A percentile compares a stretch with the other conserved stretches of the same genome.
phyloP scores from a whole-genome alignment of 2,113 vertebrate genomes.

The Oncorhynchus kisutch region DNA sequence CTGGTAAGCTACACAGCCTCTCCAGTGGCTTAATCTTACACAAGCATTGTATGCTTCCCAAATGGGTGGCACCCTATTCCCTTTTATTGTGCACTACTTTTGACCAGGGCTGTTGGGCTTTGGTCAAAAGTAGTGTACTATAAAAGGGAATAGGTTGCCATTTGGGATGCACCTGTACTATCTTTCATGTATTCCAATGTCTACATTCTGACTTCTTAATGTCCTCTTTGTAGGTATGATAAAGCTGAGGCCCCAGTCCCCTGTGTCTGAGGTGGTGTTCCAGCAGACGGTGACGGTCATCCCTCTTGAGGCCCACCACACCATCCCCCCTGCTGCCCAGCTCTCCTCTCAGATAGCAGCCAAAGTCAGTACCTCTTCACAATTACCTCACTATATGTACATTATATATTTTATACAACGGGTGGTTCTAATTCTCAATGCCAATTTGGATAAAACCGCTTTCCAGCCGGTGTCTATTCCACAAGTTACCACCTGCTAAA shows the following conservation, averaged over 20 bases:
- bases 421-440: too few relatives aligned
- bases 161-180: too few relatives aligned
- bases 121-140: too few relatives aligned
- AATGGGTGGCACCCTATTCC: too few relatives aligned
- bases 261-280: conserved; percentile 65
- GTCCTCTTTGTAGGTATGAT: conserved; percentile 39
- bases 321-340: conserved; percentile 45
- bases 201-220: background rate
- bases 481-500: too few relatives aligned
- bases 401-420: background rate
- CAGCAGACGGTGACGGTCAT: conserved; percentile 71
- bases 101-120: too few relatives aligned
- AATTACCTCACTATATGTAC: conserved; percentile 28
- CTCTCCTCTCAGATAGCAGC: conserved; percentile 58
- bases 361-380: conserved; percentile 68
- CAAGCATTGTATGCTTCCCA: background rate
- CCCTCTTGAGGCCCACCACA: conserved; percentile 48
- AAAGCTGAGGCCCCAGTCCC: conserved; percentile 59
- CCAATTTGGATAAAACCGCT: too few relatives aligned
- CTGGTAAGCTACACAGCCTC: conserved; percentile 46
- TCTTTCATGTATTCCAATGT: too few relatives aligned
- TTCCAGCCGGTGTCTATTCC: too few relatives aligned
- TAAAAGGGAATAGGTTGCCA: too few relatives aligned
- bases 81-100: too few relatives aligned
- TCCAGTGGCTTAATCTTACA: background rate